A percentile compares a stretch with the other conserved stretches of the same genome.
phyloP scores from a whole-genome alignment of 2,113 vertebrate species.

The Apteryx mantelli region DNA sequence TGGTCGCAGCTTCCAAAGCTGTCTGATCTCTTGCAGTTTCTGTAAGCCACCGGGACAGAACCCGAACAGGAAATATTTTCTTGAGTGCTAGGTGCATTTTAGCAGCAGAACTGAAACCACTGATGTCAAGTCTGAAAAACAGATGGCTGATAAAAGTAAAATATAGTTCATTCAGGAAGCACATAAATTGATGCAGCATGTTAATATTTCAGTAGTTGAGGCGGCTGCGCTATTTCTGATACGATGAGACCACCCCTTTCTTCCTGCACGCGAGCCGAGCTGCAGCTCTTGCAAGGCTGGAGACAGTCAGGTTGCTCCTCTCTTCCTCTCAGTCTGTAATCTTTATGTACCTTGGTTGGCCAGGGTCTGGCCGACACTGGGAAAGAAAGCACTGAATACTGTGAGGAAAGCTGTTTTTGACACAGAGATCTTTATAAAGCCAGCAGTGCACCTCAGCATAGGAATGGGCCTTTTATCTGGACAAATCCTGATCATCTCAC shows the following conservation, averaged over 20 bases:
- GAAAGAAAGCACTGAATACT: background rate
- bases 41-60: background rate
- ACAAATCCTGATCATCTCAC: background rate
- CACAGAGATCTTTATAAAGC: background rate
- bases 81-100: conserved; percentile 20
- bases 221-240: background rate
- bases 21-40: background rate
- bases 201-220: background rate
- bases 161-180: conserved; percentile 7
- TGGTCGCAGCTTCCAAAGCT: background rate
- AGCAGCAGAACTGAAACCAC: conserved; percentile 14
- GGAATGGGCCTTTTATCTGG: background rate
- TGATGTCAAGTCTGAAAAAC: conserved; percentile 33
- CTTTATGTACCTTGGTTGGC: background rate
- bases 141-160: conserved; percentile 35
- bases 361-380: background rate
- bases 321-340: background rate
- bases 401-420: background rate
- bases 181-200: background rate
- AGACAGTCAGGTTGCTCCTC: background rate
- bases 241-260: background rate
- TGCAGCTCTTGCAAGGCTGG: background rate
- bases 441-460: background rate
- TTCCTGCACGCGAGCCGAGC: background rate
- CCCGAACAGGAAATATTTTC: conserved; percentile 49